Evolutionary conservation across 1,140 invertebrate species (phyloP), one percentile per base, ranked within the genome.

Genomic region (Doryteuthis pealeii): DNA sequence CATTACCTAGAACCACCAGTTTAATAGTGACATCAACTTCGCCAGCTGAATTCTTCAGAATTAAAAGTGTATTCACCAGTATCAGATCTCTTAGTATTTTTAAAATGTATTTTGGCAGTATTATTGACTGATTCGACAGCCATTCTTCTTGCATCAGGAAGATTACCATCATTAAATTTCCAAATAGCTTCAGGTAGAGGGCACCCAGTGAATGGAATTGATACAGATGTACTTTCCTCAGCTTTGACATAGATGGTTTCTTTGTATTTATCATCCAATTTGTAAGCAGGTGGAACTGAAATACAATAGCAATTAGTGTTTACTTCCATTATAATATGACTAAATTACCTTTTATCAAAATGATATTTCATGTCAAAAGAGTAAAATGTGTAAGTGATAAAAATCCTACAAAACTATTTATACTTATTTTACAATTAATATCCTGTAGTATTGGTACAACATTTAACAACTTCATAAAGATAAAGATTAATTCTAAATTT

Each of bases 1-100:
- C 10, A 28, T 62, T 92, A 89, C 94, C 93, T 5, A 98, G 90
- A 8, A 88, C 87, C 73, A 82, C 80, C 69, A 88, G 78, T 15
- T 81, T 85, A 66, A 88, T 83, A 49, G 81, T 85, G 33, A 87
- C 78, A 5, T 80, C 80, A 31, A 81, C 82, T 74, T 84, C 83
- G 33, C 87, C 87, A 74, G 81, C 82, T 4, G 78, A 75, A 66
- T 88, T 88, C 73, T 86, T 82, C 31, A 88, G 68, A 12, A 78
- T 84, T 15, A 88, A n/a, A 79, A 12, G 74, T 85, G 76, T 88
- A 88, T 58, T 81, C 79, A 45, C 87, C 87, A 35, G 84, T 82
- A 72, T 88, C 87, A 54, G 76, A 70, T 33, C 86, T 76, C 69
- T 83, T 79, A 49, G 82, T 84, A 40, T 86, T 83, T 54, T 78